A percentile compares a stretch with the other conserved stretches of the same genome.
These are phyloP conservation scores for Menidia beryllina DNA, from an alignment of 2,113 vertebrate genomes.

Conservation along the genomic window DNA sequence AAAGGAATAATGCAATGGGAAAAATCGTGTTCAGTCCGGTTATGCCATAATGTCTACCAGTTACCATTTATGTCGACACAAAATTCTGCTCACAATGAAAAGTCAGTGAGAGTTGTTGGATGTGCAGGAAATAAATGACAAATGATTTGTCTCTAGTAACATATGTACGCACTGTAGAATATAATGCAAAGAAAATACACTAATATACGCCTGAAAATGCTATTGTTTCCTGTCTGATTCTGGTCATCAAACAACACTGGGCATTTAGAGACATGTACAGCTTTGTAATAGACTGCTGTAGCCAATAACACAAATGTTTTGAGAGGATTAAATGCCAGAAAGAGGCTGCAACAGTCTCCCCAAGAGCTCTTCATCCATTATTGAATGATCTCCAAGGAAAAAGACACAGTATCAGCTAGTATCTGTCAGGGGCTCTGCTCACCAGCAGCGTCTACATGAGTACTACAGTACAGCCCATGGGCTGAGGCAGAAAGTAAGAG, in stretches of 20 bases:
- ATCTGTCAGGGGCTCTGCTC: slow-evolving; percentile 18
- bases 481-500: neutral
- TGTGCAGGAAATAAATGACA: neutral
- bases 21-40: slow-evolving; percentile 4
- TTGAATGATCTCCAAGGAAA: slow-evolving; percentile 1
- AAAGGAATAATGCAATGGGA: slow-evolving; percentile 9
- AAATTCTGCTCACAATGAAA: slow-evolving; percentile 9
- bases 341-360: slow-evolving; percentile 8
- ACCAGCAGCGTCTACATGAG: slow-evolving; percentile 5
- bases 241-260: neutral
- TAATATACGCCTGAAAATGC: neutral
- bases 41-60: slow-evolving; percentile 11
- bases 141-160: neutral
- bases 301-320: neutral
- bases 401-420: slow-evolving; percentile 2
- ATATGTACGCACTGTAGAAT: slow-evolving; percentile 2
- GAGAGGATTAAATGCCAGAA: slow-evolving; percentile 5
- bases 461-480: neutral
- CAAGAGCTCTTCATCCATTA: slow-evolving; percentile 17
- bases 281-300: neutral
- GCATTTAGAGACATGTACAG: neutral
- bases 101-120: too few relatives aligned
- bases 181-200: neutral
- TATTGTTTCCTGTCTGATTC: neutral
- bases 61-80: neutral